A percentile compares a stretch with the other conserved stretches of the same genome.
Conservation (phyloP, 2,113 vertebrate species). For the Mastomys natalensis region DNA sequence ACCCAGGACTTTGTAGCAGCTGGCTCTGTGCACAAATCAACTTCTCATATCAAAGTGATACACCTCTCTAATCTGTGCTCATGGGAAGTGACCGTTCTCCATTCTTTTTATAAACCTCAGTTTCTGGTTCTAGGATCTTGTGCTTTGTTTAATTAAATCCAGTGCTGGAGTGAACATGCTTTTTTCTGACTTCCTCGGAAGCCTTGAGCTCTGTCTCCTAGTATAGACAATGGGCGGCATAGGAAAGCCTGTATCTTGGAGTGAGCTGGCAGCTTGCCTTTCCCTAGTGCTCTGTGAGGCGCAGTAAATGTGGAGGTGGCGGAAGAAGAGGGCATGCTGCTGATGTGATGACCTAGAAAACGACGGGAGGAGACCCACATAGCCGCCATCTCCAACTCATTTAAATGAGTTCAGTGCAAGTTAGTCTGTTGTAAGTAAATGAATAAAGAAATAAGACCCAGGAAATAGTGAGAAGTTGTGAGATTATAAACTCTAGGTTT, state of each 20-base stretch:
- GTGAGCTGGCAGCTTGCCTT: constrained; percentile 39
- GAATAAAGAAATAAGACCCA: neutral
- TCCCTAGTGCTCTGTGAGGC: neutral
- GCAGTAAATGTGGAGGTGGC: neutral
- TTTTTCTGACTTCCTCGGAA: constrained; percentile 39
- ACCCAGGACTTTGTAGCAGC: neutral
- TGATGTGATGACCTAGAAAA: constrained; percentile 27
- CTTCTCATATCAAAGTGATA: neutral
- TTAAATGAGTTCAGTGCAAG: neutral
- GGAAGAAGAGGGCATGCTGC: neutral
- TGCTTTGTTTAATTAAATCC: constrained; percentile 36
- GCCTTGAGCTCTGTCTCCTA: constrained; percentile 46
- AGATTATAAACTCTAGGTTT: neutral
- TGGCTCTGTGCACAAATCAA: neutral
- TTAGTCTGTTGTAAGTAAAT: neutral
- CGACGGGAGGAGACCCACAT: neutral
- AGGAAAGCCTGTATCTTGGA: constrained; percentile 20
- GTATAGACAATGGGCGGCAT: neutral
- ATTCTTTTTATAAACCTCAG: neutral
- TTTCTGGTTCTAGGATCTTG: constrained; percentile 30
- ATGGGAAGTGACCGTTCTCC: neutral
- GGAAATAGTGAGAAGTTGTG: neutral
- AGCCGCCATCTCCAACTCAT: neutral
- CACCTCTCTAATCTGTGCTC: neutral
- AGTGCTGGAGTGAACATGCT: neutral